Conservation (phyloP, 2,113 vertebrate genomes). For the Thunnus maccoyii region DNA sequence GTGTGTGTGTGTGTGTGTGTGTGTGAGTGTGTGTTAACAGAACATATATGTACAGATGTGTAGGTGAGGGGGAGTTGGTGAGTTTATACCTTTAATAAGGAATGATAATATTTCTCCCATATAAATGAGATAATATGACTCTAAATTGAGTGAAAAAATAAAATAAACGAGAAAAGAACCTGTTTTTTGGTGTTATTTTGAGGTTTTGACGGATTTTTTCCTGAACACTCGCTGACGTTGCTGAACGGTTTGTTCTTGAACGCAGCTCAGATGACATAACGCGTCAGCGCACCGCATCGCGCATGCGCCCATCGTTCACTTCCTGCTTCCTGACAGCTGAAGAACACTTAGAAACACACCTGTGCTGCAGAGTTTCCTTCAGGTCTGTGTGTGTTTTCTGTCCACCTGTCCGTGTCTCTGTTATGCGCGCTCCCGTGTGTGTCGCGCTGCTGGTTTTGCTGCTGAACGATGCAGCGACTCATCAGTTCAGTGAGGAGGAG, state of each 20-base stretch:
- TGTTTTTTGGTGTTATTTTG: too few species aligned
- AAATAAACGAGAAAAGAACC: too few species aligned
- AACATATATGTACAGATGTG: too few species aligned
- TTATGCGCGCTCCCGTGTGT: conserved; percentile 54
- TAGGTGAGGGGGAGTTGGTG: too few species aligned
- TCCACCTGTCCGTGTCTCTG: neutral
- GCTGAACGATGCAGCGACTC: conserved; percentile 52
- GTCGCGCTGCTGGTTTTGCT: conserved; percentile 37
- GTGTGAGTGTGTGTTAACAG: too few species aligned
- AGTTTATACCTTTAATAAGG: too few species aligned
- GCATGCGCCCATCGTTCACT: conserved; percentile 46
- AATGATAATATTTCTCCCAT: too few species aligned
- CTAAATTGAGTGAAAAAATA: too few species aligned
- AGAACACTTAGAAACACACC: neutral
- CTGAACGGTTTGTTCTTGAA: neutral
- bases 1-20: too few species aligned
- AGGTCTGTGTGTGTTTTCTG: accelerated
- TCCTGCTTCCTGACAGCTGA: conserved; percentile 50
- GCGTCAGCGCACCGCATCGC: conserved; percentile 16
- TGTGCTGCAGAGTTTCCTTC: neutral
- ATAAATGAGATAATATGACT: too few species aligned
- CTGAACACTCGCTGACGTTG: neutral
- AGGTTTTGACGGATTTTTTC: too few species aligned
- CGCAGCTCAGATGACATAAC: accelerated
- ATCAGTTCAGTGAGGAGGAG: conserved; percentile 62